phyloP scores from a whole-genome alignment of 2,888 invertebrate genomes.

The Andrena flavipes region DNA sequence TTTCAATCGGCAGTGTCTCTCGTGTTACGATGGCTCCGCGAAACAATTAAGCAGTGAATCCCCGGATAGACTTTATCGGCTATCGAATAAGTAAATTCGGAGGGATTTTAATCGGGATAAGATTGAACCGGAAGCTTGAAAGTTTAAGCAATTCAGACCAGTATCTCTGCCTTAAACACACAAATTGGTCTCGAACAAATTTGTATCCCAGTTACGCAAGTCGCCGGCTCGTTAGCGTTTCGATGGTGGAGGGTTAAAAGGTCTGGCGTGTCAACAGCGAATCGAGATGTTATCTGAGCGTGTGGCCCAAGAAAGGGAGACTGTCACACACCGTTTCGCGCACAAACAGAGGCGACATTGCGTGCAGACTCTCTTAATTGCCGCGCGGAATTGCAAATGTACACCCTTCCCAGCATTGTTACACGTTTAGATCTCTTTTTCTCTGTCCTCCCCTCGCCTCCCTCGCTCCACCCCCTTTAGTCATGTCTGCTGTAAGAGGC shows the following conservation, averaged over 20 bases:
- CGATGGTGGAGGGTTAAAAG: constrained; percentile 35
- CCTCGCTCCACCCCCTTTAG: not conserved
- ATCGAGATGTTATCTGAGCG: constrained; percentile 78
- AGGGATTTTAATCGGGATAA: no score
- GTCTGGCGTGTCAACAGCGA: constrained; percentile 69
- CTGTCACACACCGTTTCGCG: constrained; percentile 30
- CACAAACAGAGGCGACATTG: constrained; percentile 62
- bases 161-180: no score
- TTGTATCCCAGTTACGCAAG: not conserved
- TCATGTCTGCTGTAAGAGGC: not conserved
- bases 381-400: constrained; percentile 72
- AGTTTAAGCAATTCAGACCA: not conserved
- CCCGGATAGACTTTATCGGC: not conserved
- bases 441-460: not conserved
- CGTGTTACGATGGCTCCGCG: not conserved
- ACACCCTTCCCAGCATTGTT: constrained; percentile 35
- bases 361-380: constrained; percentile 79
- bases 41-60: not conserved
- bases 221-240: not conserved
- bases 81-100: not conserved
- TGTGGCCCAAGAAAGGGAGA: constrained; percentile 57
- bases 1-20: not conserved
- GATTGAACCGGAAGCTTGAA: no score
- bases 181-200: no score
- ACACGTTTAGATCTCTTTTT: constrained; percentile 10